Base-by-base conservation (phyloP, 1,140 invertebrate genomes). In the Ruditapes philippinarum region DNA sequence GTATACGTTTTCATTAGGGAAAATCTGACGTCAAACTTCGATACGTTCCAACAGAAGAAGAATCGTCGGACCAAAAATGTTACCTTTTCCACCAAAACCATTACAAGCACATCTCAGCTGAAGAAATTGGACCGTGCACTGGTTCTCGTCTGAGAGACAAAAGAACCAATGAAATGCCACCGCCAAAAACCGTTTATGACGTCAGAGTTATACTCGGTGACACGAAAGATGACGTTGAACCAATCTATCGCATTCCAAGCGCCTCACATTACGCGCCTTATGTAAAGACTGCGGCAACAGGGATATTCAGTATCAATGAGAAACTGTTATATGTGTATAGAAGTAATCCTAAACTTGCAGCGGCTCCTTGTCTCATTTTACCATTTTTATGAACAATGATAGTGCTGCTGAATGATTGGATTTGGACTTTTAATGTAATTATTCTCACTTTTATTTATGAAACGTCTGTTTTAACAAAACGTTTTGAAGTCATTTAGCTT, bases 171-270 rank as follows among this genome's bases (percentile, higher is more conserved):
- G 65, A 70, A 38, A 38, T 70, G 65, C 33, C 33, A 5, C 5
- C 2, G 11, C 9, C 28, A 7, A 1, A 70, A 12, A 38, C 33
- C 22, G 38, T 70, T 38, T 33, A 70, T 42, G 65, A 70, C n/a
- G 65, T 70, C 65, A 70, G 33, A 70, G 38, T 36, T 42, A 38
- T 70, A n/a, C 65, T 70, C 33, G 65, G 65, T 38, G 65, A 70
- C 25, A 70, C 65, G 25, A 19, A 40, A 3, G 65, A 70, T n/a
- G 28, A 9, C 14, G 12, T 40, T n/a, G 65, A 70, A 42, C 65
- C 65, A 14, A 19, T 70, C 33, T 70, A 70, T 42, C 33, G 65
- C 33, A 28, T 40, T 1, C 65, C 65, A 5, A n/a, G 33, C 25
- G 9, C 65, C 40, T 1, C 33, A 17, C 33, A 70, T n/a, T 22